phyloP scores from a whole-genome alignment of 2,888 invertebrate species.

The Luperina testacea region DNA sequence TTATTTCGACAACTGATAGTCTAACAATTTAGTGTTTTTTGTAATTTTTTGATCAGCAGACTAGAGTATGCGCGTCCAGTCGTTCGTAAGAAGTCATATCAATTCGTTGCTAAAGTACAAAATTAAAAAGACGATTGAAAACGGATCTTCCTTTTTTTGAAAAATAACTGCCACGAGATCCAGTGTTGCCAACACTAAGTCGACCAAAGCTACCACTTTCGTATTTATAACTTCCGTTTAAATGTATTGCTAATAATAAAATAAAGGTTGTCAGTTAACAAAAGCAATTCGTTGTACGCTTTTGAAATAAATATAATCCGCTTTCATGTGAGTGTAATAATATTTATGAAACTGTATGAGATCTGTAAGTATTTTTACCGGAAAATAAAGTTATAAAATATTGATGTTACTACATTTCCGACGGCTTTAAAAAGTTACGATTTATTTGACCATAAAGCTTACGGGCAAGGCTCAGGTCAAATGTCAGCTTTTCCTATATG shows the following conservation, averaged over 20 bases:
- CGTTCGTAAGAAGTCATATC: slow-evolving; percentile 72
- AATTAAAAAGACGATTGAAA: slow-evolving; percentile 57
- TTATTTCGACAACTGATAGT: slow-evolving; percentile 22
- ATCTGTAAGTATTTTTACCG: slow-evolving; percentile 79
- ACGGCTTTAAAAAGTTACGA: slow-evolving; percentile 27
- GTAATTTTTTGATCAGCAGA: slow-evolving; percentile 31
- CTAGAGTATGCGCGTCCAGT: slow-evolving; percentile 57
- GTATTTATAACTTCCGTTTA: slow-evolving; percentile 59
- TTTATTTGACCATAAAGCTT: slow-evolving; percentile 10
- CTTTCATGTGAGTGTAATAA: slow-evolving; percentile 85
- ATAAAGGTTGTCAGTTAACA: slow-evolving; percentile 80
- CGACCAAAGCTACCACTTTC: slow-evolving; percentile 69
- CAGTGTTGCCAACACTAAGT: slow-evolving; percentile 75
- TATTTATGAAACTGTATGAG: slow-evolving; percentile 70
- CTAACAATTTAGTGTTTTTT: slow-evolving; percentile 32
- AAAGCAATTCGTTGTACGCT: slow-evolving; percentile 85
- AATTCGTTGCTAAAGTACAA: slow-evolving; percentile 79
- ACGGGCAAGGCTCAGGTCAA: slow-evolving; percentile 12
- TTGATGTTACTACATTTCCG: slow-evolving; percentile 31
- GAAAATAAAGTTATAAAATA: slow-evolving; percentile 28
- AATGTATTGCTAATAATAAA: slow-evolving; percentile 60
- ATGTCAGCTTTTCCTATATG: slow-evolving; percentile 7
- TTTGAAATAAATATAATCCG: slow-evolving; percentile 82
- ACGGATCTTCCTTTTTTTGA: slow-evolving; percentile 47
- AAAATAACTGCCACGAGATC: slow-evolving; percentile 59